Base-by-base conservation (phyloP, 2,888 invertebrate genomes). In the Oscheius onirici region DNA sequence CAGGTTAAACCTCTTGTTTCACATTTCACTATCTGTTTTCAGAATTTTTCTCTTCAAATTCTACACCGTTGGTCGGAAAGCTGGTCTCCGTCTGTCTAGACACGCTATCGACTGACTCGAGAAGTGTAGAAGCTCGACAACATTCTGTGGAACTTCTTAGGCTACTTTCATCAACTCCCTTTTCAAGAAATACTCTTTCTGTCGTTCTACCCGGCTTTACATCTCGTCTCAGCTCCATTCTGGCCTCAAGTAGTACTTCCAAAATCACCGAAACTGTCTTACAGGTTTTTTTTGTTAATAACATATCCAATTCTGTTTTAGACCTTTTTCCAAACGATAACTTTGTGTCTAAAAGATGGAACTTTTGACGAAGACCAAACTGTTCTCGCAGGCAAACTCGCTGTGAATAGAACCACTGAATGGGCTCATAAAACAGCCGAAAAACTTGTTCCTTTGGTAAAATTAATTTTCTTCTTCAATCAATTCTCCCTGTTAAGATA, bases 61-160 rank as follows among this genome's bases (percentile, higher is more conserved):
- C 57, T 10, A 24, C 49, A 15, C 54, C 70, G 1, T 11, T 70
- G 10, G n/a, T 70, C 22, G 70, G 63, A 17, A 63, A 61, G 22
- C 44, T 70, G n/a, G 54, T 70, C 2, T 54, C 34, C n/a, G 63
- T 54, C 24, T 70, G 70, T 43, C 26, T 61, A 11, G 70, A 70
- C 10, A 52, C 52, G 5, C 13, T 54, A 3, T 26, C 17, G 34
- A 20, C 26, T 3, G 54, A 61, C 3, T 13, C 15, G 8, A 51
- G 54, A 24, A 70, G 52, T 40, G n/a, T 13, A 40, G 70, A 70
- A 24, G n/a, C 70, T 3, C 63, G 70, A 61, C 51, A 41, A 17
- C 28, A 11, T 44, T 6, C 49, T 13, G 24, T 24, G 15, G 49
- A 63, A 13, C 22, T 46, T 63, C 15, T 63, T 20, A 44, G 15